Conservation (phyloP, 2,797 vertebrate species). For the Gymnothorax javanicus region DNA sequence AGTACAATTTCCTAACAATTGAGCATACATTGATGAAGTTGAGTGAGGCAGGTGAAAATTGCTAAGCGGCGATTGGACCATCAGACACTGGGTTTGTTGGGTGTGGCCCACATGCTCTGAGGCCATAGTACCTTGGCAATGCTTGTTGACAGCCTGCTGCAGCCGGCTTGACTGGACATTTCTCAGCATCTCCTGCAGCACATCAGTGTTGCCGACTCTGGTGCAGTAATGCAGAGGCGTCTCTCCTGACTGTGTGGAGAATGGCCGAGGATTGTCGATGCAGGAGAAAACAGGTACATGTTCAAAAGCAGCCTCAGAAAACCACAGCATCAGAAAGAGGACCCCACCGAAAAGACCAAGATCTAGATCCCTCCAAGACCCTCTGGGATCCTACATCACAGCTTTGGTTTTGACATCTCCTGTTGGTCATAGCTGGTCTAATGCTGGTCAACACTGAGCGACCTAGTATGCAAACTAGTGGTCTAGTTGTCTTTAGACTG, state of each 20-base stretch:
- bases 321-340: background rate
- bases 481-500: no score
- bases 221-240: constrained; percentile 55
- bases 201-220: constrained; percentile 50
- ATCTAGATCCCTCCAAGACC: no score
- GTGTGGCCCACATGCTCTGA: background rate
- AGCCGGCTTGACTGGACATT: constrained; percentile 39
- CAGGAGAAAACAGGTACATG: constrained; percentile 14
- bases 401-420: no score
- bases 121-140: constrained; percentile 48
- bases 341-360: no score
- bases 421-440: no score
- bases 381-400: no score
- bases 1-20: no score
- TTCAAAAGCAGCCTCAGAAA: background rate
- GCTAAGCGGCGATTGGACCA: no score
- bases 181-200: constrained; percentile 51
- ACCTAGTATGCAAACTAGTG: no score
- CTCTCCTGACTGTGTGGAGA: constrained; percentile 38
- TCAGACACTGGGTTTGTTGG: background rate
- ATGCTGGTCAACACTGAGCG: no score
- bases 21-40: no score
- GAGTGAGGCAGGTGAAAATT: no score
- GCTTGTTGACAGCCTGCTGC: constrained; percentile 55
- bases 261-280: background rate